These are phyloP conservation scores for Chaetodon auriga DNA, from an alignment of 2,113 vertebrate species.

Conservation along the genomic window DNA sequence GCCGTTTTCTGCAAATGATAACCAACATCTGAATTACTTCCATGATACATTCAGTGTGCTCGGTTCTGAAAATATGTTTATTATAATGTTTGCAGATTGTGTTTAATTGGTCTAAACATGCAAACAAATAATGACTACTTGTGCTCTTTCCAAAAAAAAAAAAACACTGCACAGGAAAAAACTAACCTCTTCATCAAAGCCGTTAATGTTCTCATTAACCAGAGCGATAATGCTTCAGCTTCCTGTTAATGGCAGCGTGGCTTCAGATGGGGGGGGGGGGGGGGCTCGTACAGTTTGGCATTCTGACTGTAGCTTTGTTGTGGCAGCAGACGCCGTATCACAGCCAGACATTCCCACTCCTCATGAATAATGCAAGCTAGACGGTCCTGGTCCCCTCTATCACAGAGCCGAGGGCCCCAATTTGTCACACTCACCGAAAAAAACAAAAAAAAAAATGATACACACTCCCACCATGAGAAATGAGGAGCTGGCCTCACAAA, in stretches of 20 bases:
- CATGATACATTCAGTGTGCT: neutral
- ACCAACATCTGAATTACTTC: neutral
- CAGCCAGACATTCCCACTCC: constrained; percentile 31
- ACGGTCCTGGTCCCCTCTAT: constrained; percentile 25
- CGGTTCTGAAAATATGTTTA: neutral
- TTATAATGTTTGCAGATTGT: neutral
- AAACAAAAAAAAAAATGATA: constrained; percentile 15
- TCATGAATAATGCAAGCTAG: constrained; percentile 67
- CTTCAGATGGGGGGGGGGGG: neutral
- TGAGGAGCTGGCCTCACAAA: constrained; percentile 9
- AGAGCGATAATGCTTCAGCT: accelerated
- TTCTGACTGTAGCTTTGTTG: constrained; percentile 37
- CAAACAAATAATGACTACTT: neutral
- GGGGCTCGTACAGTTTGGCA: constrained; percentile 5
- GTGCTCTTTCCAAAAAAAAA: neutral
- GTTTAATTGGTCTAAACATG: neutral
- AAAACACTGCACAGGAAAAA: neutral
- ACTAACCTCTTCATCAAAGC: neutral
- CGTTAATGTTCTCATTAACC: neutral
- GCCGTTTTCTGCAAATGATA: neutral
- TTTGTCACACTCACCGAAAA: constrained; percentile 60
- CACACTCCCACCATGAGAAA: constrained; percentile 12
- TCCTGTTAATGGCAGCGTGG: neutral
- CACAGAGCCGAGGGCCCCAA: constrained; percentile 57
- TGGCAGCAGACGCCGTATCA: constrained; percentile 9